Evolutionary conservation across 2,797 vertebrate genomes (phyloP), one percentile per base, ranked within the genome.

Genomic region (Sebastes steindachneri): DNA sequence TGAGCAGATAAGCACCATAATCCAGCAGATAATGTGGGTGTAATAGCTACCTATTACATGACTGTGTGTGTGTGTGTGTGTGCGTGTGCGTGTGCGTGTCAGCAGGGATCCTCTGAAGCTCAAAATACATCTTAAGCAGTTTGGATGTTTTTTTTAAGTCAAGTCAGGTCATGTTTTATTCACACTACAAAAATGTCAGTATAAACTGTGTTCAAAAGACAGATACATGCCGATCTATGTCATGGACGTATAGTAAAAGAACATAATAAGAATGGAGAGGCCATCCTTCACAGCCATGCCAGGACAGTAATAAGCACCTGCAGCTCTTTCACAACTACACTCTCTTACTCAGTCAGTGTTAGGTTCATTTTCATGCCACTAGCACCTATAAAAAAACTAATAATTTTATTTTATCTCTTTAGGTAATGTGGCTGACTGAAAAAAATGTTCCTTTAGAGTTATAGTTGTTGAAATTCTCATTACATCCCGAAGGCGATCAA

Each of bases 1-100:
- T 76, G 73, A 77, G 77, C 67, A 71, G 71, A 85, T 85, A 78
- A 78, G 67, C 33, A 78, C 79, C 48, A 57, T 81, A 81, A 85
- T 85, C 70, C 62, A 71, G n/a, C 35, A 64, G 68, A 59, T 76
- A 68, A 69, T 73, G 29, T 64, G 62, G 45, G 21, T 59, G 62
- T 81, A 78, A 81, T 71, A 58, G 75, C 23, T 51, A 67, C 70
- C 54, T 70, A 73, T 76, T 69, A 79, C 68, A 65, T 55, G 29
- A 8, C 28, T 63, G 9, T 29, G 28, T 28, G 28, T 28, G 28
- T 28, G 28, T 28, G 26, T 28, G 26, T 28, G 26, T 28, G 26
- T 28, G 31, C 9, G 31, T 33, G 28, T 29, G 31, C 57, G 11
- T 19, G 23, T 45, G 51, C 28, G 45, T 12, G 64, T 45, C 57